Percentiles rank a stretch among this genome's conserved stretches.
Evolutionary conservation across 2,113 vertebrate genomes (phyloP).

Genomic region (Tachysurus vachellii): DNA sequence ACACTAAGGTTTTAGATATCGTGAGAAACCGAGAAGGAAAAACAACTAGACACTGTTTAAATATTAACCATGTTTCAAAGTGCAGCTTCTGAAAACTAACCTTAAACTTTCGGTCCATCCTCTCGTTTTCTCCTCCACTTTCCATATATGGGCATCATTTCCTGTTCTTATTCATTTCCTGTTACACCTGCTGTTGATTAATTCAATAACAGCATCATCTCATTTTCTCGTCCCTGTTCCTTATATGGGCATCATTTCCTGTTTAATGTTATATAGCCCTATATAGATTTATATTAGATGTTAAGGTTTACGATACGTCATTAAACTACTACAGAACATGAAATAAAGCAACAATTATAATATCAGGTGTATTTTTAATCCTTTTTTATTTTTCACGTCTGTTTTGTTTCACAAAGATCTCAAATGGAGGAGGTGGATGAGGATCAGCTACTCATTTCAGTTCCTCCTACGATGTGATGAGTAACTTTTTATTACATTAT

Average conservation of each 20-base stretch:
- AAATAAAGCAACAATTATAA: not conserved
- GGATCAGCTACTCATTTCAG: conserved; percentile 21
- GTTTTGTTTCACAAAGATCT: conserved; percentile 36
- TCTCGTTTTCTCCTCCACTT: not conserved
- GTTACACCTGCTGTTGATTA: not conserved
- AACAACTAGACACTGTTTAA: not conserved
- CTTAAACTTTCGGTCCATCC: not conserved
- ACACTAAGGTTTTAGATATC: not conserved
- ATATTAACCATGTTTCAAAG: not conserved
- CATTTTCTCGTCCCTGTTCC: not conserved
- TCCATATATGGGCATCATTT: not conserved
- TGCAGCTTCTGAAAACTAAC: no score
- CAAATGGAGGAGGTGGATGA: not conserved
- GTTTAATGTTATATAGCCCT: not conserved
- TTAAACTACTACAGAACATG: not conserved
- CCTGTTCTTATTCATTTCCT: conserved; percentile 5
- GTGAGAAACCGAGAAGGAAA: not conserved
- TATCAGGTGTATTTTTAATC: not conserved
- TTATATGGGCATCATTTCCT: not conserved
- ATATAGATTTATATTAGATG: no score
- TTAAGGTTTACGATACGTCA: no score
- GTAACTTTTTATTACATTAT: conserved; percentile 68
- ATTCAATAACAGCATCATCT: not conserved
- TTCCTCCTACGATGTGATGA: conserved; percentile 44
- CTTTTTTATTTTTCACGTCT: conserved; percentile 5